These are phyloP conservation scores for Cyprinodon variegatus DNA, from an alignment of 2,113 vertebrate species.

Conservation along the genomic window DNA sequence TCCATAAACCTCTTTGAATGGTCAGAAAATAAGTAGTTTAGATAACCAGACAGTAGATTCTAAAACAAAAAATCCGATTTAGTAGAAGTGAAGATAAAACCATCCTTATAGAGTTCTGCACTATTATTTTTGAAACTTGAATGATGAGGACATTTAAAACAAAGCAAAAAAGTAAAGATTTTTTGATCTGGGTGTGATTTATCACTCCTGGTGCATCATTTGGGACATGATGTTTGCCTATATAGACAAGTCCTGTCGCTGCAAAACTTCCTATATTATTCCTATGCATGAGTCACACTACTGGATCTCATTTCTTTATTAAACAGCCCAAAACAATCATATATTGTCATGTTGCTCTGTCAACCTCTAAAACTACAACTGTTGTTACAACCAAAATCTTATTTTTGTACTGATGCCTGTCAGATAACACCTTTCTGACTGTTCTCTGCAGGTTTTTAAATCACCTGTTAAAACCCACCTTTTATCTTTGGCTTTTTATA, in stretches of 20 bases:
- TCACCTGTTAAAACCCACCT: too few species aligned
- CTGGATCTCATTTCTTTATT: too few species aligned
- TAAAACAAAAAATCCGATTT: too few species aligned
- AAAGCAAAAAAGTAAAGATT: too few species aligned
- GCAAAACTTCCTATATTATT: neutral
- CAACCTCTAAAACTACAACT: neutral
- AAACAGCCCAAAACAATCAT: neutral
- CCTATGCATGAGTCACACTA: neutral
- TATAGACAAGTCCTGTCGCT: neutral
- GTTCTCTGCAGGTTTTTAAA: too few species aligned
- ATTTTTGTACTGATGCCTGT: neutral
- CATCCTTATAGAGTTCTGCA: too few species aligned
- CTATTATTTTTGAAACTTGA: too few species aligned
- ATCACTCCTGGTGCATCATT: too few species aligned
- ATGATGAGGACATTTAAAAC: too few species aligned
- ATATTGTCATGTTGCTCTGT: slow-evolving; percentile 14
- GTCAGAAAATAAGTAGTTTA: neutral
- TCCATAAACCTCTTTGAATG: neutral
- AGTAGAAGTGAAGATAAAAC: too few species aligned
- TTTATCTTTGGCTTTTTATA: too few species aligned
- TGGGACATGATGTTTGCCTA: neutral
- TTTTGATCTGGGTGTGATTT: too few species aligned
- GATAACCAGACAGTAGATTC: neutral
- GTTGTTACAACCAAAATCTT: neutral
- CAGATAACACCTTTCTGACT: slow-evolving; percentile 45